Percentiles rank a stretch among this genome's conserved stretches.
These are phyloP conservation scores for Brenthis ino DNA, from an alignment of 2,888 invertebrate species.

Conservation along the genomic window DNA sequence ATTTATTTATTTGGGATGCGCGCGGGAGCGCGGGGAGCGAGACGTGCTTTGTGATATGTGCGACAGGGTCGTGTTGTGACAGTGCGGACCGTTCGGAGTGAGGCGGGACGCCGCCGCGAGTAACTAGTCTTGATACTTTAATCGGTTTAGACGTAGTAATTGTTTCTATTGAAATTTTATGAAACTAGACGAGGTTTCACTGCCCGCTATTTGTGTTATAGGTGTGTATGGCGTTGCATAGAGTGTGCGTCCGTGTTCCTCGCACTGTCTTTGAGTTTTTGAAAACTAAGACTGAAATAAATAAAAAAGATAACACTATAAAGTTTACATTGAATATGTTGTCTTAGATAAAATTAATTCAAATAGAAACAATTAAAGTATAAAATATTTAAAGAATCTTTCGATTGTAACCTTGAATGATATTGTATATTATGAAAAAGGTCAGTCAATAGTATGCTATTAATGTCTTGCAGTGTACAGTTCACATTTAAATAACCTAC, in stretches of 20 bases:
- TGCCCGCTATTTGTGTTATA: conserved; percentile 56
- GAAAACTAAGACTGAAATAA: conserved; percentile 81
- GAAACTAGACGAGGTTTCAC: conserved; percentile 56
- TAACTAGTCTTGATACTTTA: conserved; percentile 62
- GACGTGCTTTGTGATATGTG: conserved; percentile 55
- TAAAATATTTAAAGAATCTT: conserved; percentile 79
- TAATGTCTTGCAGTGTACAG: conserved; percentile 74
- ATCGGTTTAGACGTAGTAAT: conserved; percentile 59
- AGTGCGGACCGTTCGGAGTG: conserved; percentile 44
- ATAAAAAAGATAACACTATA: conserved; percentile 77
- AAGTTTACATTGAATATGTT: conserved; percentile 78
- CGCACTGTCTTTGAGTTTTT: conserved; percentile 76
- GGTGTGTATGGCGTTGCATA: conserved; percentile 53
- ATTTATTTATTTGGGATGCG: conserved; percentile 77
- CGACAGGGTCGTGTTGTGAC: conserved; percentile 49
- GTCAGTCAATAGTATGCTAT: conserved; percentile 68
- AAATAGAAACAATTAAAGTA: conserved; percentile 78
- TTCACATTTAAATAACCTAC: conserved; percentile 74
- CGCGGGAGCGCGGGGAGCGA: conserved; percentile 45
- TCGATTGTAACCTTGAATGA: conserved; percentile 69
- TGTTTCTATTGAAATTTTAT: conserved; percentile 60
- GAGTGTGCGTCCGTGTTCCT: conserved; percentile 64
- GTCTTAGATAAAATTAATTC: conserved; percentile 81
- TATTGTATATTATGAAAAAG: conserved; percentile 68
- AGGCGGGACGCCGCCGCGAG: conserved; percentile 45